Conservation (phyloP, 1,140 invertebrate species). For the Wasmannia auropunctata region DNA sequence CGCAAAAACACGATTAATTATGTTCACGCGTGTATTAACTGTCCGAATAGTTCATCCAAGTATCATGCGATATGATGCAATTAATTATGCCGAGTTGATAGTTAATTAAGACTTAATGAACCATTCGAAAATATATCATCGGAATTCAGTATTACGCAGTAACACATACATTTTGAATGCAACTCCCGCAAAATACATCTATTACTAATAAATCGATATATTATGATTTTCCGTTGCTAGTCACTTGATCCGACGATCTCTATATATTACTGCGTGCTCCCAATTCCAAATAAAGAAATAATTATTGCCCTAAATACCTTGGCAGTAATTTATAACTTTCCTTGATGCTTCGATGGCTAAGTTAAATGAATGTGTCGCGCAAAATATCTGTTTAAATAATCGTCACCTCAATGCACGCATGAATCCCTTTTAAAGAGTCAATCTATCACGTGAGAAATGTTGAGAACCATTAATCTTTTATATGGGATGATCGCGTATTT, state of each 20-base stretch:
- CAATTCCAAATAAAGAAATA: too few relatives aligned
- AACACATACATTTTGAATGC: not conserved
- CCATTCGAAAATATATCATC: not conserved
- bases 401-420: too few relatives aligned
- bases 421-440: too few relatives aligned
- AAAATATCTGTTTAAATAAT: too few relatives aligned
- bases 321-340: too few relatives aligned
- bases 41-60: not conserved
- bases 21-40: not conserved
- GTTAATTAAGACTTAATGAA: not conserved
- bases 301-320: too few relatives aligned
- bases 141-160: not conserved
- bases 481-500: too few relatives aligned
- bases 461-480: too few relatives aligned
- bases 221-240: not conserved
- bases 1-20: not conserved
- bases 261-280: too few relatives aligned
- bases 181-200: not conserved
- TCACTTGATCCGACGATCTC: not conserved
- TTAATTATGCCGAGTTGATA: not conserved
- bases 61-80: not conserved
- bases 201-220: not conserved
- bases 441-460: too few relatives aligned
- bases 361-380: too few relatives aligned
- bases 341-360: too few relatives aligned